phyloP scores from a whole-genome alignment of 2,888 invertebrate species.

The Itoplectis maculator region DNA sequence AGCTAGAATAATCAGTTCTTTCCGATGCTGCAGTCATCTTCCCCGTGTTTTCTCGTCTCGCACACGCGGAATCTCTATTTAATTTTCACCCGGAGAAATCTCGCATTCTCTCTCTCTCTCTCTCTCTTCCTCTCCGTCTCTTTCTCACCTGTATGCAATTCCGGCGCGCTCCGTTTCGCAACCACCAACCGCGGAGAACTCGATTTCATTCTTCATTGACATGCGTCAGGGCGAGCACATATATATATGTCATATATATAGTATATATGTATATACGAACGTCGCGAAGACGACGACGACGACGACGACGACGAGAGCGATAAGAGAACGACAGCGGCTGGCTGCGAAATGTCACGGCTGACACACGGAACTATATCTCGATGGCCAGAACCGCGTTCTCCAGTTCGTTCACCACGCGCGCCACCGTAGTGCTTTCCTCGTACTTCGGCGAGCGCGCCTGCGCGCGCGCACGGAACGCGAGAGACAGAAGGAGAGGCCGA shows the following conservation, averaged over 20 bases:
- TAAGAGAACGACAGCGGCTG: constrained; percentile 19
- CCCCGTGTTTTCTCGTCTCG: background rate
- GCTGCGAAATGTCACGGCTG: constrained; percentile 41
- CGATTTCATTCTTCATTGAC: constrained; percentile 64
- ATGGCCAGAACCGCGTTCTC: constrained; percentile 26
- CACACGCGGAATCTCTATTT: background rate
- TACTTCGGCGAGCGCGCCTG: background rate
- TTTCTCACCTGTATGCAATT: constrained; percentile 31
- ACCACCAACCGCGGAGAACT: constrained; percentile 35
- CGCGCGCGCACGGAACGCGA: background rate
- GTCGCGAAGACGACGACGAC: background rate
- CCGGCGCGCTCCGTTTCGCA: constrained; percentile 45
- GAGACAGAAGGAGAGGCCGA: background rate
- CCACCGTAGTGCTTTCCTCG: constrained; percentile 25
- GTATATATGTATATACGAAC: background rate
- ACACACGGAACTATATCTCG: constrained; percentile 25
- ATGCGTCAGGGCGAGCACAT: constrained; percentile 49
- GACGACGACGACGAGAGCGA: constrained; percentile 20
- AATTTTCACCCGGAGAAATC: constrained; percentile 1
- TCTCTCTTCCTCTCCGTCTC: constrained; percentile 34
- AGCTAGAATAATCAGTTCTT: background rate
- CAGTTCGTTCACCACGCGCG: constrained; percentile 6
- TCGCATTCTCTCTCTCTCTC: constrained; percentile 26
- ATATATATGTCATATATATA: too few relatives aligned
- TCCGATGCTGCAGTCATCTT: too few relatives aligned